phyloP scores from a whole-genome alignment of 1,140 invertebrate genomes.

The Hypothenemus hampei region DNA sequence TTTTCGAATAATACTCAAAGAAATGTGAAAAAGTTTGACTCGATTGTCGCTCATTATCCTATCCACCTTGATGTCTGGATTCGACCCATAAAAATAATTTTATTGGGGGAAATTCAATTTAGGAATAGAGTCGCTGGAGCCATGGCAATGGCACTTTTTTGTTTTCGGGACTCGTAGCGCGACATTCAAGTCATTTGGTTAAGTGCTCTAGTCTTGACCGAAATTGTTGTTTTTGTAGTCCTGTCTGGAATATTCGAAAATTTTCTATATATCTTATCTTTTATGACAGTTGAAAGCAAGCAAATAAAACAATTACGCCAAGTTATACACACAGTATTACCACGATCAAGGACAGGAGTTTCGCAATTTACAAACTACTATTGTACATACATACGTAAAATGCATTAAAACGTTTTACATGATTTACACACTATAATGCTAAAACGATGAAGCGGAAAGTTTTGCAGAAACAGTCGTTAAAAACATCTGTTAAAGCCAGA shows the following conservation, averaged over 20 bases:
- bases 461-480: conserved; percentile 8
- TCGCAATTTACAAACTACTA: too few relatives aligned
- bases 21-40: not conserved
- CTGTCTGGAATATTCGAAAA: too few relatives aligned
- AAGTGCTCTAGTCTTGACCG: conserved; percentile 7
- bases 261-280: too few relatives aligned
- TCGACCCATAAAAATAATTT: conserved; percentile 7
- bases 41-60: not conserved
- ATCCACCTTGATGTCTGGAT: not conserved
- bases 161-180: not conserved
- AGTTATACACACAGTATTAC: too few relatives aligned
- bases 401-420: conserved; percentile 13
- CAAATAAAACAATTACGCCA: too few relatives aligned
- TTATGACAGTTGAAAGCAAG: too few relatives aligned
- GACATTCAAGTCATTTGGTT: conserved; percentile 13
- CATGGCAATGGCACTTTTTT: conserved; percentile 5
- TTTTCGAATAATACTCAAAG: not conserved
- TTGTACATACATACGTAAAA: too few relatives aligned
- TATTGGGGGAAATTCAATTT: conserved; percentile 11
- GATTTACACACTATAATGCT: conserved; percentile 15
- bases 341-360: too few relatives aligned
- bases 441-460: conserved; percentile 6
- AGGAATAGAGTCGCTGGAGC: conserved; percentile 15
- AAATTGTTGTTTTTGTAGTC: conserved; percentile 3
- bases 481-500: not conserved